Evolutionary conservation across 2,113 vertebrate genomes (phyloP).

Genomic region (Notechis scutatus): DNA sequence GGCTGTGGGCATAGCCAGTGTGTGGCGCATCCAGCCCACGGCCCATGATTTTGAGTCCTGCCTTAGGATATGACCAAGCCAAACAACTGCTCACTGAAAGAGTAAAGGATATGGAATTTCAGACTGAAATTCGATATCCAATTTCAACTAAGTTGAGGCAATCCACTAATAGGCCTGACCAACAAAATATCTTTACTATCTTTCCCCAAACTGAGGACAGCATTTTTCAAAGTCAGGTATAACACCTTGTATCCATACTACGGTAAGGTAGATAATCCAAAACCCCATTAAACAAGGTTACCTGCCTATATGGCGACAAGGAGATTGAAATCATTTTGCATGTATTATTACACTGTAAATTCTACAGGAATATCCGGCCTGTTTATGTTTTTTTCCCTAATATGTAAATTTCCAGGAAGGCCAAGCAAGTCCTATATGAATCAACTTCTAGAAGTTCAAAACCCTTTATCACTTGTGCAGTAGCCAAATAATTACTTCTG

Average conservation of each 20-base stretch:
- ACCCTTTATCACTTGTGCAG: background rate
- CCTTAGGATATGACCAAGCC: background rate
- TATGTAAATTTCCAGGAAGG: background rate
- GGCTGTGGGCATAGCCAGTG: too few species aligned
- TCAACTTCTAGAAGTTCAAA: background rate
- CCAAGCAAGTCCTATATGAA: background rate
- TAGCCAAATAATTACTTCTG: background rate
- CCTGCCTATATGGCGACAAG: background rate
- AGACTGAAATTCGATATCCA: background rate
- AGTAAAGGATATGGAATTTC: background rate
- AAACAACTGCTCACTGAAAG: background rate
- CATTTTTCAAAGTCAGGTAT: background rate
- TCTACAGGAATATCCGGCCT: background rate
- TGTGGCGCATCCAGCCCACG: too few species aligned
- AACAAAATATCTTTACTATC: background rate
- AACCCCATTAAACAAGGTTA: background rate
- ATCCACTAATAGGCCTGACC: too few species aligned
- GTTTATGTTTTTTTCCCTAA: background rate
- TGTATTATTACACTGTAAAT: background rate
- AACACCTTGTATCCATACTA: background rate
- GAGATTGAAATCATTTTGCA: background rate
- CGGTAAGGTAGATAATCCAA: background rate
- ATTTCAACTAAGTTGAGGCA: background rate
- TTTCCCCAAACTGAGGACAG: background rate
- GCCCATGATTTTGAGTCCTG: too few species aligned